Evolutionary conservation across 2,113 vertebrate species (phyloP).

Genomic region (Erinaceus europaeus): DNA sequence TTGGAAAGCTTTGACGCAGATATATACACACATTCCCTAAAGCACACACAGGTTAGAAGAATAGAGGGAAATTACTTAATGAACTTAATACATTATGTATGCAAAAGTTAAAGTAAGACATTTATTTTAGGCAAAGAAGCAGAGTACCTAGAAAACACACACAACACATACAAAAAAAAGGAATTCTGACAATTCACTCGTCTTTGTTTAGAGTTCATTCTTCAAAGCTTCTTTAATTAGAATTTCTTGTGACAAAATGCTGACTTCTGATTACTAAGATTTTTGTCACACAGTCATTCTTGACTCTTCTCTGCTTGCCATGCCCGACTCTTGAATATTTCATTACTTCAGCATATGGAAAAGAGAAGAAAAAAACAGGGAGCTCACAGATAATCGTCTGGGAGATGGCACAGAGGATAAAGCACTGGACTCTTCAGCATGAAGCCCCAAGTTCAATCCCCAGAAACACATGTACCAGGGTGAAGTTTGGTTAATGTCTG

Average conservation of each 20-base stretch:
- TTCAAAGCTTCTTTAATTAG: slow-evolving; percentile 33
- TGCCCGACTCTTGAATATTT: slow-evolving; percentile 17
- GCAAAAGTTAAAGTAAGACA: slow-evolving; percentile 51
- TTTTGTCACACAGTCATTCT: slow-evolving; percentile 36
- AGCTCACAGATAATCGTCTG: slow-evolving; percentile 25
- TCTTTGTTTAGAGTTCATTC: slow-evolving; percentile 31
- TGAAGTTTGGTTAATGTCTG: too few species aligned
- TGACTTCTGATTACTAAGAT: slow-evolving; percentile 30
- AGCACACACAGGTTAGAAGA: slow-evolving; percentile 8
- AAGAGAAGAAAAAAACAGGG: neutral
- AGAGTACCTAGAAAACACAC: neutral
- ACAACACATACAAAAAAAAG: neutral
- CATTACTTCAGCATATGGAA: slow-evolving; percentile 13
- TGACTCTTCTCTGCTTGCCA: neutral
- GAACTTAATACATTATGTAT: slow-evolving; percentile 13
- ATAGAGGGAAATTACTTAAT: neutral
- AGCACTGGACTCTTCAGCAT: too few species aligned
- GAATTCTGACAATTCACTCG: slow-evolving; percentile 9
- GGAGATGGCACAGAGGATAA: too few species aligned
- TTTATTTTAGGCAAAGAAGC: neutral
- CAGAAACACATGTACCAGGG: too few species aligned
- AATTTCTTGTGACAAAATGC: slow-evolving; percentile 4
- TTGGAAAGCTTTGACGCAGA: neutral
- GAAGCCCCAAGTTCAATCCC: too few species aligned
- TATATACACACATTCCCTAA: neutral